Percentiles rank a stretch among this genome's conserved stretches.
Evolutionary conservation across 92 coral and sea anemone genomes (phyloP).

Genomic region (Epizoanthus ramosus): DNA sequence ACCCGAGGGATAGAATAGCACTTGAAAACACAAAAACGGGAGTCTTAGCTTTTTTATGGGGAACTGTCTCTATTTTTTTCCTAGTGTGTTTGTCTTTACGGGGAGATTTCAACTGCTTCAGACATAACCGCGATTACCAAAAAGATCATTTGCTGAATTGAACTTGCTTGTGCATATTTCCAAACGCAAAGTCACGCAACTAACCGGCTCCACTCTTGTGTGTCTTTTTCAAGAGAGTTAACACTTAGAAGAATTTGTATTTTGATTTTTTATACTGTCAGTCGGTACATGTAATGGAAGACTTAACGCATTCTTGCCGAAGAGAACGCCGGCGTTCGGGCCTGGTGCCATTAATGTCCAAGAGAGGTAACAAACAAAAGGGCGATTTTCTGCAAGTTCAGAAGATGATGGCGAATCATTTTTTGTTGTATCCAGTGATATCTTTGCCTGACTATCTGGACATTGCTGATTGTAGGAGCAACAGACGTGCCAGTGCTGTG

Average conservation of each 20-base stretch:
- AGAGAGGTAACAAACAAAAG: slow-evolving; percentile 16
- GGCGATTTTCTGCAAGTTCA: slow-evolving; percentile 13
- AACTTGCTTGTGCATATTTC: too few species aligned
- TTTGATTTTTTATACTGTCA: too few species aligned
- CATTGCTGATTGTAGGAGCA: slow-evolving; percentile 2
- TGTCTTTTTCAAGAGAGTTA: too few species aligned
- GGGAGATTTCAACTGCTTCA: too few species aligned
- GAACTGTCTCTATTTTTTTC: too few species aligned
- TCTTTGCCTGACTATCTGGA: neutral
- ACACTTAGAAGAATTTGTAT: too few species aligned
- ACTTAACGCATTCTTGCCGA: neutral
- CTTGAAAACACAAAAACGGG: neutral
- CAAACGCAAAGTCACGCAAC: too few species aligned
- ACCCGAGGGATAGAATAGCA: neutral
- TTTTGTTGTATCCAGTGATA: slow-evolving; percentile 19
- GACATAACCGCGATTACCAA: too few species aligned
- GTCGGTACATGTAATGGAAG: slow-evolving; percentile 21
- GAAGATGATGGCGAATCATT: slow-evolving; percentile 4
- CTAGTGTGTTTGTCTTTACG: too few species aligned
- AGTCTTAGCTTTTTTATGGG: too few species aligned
- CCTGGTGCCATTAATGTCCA: neutral
- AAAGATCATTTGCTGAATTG: too few species aligned
- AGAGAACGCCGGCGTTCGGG: neutral
- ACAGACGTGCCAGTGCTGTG: neutral
- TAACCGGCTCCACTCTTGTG: too few species aligned